Percentiles rank a stretch among this genome's conserved stretches.
Conservation (phyloP, 1,140 invertebrate species). For the Orussus abietinus region DNA sequence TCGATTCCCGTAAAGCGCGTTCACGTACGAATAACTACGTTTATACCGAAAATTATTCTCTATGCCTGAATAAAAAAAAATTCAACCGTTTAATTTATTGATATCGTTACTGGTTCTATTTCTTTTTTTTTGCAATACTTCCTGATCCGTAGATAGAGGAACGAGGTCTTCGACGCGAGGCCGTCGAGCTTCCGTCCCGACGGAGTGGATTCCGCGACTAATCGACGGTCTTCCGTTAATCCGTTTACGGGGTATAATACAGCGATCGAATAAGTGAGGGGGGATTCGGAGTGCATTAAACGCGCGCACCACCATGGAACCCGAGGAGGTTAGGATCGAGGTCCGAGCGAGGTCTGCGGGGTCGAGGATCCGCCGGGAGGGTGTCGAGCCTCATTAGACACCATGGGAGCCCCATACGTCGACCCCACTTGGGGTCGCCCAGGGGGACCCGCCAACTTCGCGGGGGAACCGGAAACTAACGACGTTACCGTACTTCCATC, state of each 20-base stretch:
- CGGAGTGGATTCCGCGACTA: constrained; percentile 21
- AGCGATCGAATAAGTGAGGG: neutral
- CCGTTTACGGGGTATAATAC: constrained; percentile 33
- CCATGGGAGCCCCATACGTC: constrained; percentile 28
- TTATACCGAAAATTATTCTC: no score
- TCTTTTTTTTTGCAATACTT: no score
- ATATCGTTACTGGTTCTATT: no score
- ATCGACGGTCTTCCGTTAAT: constrained; percentile 32
- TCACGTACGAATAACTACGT: no score
- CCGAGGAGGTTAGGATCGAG: constrained; percentile 12
- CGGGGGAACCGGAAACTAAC: constrained; percentile 34
- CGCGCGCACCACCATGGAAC: constrained; percentile 11
- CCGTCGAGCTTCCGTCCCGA: no score
- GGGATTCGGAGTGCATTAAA: constrained; percentile 22
- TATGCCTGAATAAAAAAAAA: no score
- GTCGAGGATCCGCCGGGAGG: constrained; percentile 7
- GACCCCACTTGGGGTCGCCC: no score
- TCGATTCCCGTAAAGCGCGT: no score
- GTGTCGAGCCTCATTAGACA: constrained; percentile 43
- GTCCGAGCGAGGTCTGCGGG: neutral
- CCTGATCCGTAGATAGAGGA: no score
- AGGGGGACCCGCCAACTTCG: no score
- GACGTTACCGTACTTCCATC: constrained; percentile 22
- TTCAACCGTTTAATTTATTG: no score
- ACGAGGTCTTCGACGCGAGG: no score